Evolutionary conservation across 2,888 invertebrate species (phyloP), one percentile per base, ranked within the genome.

Genomic region (Nezara viridula): DNA sequence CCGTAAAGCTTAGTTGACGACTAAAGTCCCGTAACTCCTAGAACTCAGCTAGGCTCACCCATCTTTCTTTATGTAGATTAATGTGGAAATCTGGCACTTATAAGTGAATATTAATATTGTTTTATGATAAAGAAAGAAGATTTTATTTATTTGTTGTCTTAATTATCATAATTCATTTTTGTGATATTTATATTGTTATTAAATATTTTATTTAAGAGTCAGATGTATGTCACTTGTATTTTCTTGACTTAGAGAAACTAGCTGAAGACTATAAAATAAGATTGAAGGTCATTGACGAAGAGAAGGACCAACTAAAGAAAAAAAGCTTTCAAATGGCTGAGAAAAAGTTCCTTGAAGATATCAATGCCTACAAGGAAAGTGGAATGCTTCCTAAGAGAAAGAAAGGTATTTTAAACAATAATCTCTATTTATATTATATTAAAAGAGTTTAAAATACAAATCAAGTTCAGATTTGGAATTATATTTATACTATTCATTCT

Each of bases 371-470:
- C 40, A 86, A 44, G 40, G 40, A 86, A 55, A 27, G 37, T 86
- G 86, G 86, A 37, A n/a, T 55, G 37, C 86, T 86, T 37, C 86
- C 86, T 52, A 86, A 86, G n/a, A 55, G 24, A 37, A 55, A 52
- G 12, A 86, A 24, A 86, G 86, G 86, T 86, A 86, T 52, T 66
- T 16, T 32, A 32, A 66, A 66, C 19, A 19, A 37, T 37, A 19
- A 6, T 66, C 16, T 66, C 6, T 66, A 32, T 66, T 27, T 27
- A n/a, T n/a, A 7, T 55, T 55, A 2, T n/a, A 7, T 55, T 7
- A 55, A 55, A 21, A 21, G 19, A 21, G 3, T 19, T 50, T 50
- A 21, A 21, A 50, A 19, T 21, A 21, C 19, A 50, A 21, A 50
- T 19, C 3, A 21, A 55, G 50, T 50, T 21, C 50, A 55, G 0